Conservation (phyloP, 1,140 invertebrate species). For the Caenorhabditis brenneri region DNA sequence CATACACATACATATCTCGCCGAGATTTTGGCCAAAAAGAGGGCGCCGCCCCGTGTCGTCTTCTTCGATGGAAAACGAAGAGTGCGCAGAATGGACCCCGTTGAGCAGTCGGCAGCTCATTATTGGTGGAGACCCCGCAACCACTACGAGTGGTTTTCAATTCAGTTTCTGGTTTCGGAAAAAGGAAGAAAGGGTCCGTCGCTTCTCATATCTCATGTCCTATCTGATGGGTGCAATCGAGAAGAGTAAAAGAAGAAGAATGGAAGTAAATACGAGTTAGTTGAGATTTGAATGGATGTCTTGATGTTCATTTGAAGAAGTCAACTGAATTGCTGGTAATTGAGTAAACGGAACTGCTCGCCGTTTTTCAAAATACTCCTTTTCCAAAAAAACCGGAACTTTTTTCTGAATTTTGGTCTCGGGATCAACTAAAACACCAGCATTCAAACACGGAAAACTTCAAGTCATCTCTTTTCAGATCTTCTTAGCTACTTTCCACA, state of each 20-base stretch:
- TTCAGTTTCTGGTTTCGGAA: slow-evolving; percentile 35
- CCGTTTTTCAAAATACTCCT: too few relatives aligned
- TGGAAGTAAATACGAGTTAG: neutral
- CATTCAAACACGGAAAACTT: too few relatives aligned
- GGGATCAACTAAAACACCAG: too few relatives aligned
- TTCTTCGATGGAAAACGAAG: slow-evolving; percentile 33
- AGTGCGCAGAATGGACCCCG: slow-evolving; percentile 25
- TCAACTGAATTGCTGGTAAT: neutral
- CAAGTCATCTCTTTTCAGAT: too few relatives aligned
- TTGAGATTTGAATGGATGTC: neutral
- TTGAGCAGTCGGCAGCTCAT: slow-evolving; percentile 33
- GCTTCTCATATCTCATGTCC: slow-evolving; percentile 43
- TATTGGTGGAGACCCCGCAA: slow-evolving; percentile 35
- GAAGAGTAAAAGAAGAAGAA: neutral
- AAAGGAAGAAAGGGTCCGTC: neutral
- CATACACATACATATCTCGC: slow-evolving; percentile 16
- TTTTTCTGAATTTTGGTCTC: too few relatives aligned
- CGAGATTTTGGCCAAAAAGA: slow-evolving; percentile 32
- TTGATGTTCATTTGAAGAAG: neutral
- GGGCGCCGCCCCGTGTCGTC: slow-evolving; percentile 27
- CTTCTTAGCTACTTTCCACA: too few relatives aligned
- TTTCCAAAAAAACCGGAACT: too few relatives aligned
- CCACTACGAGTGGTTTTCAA: slow-evolving; percentile 41
- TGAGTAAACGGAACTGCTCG: neutral
- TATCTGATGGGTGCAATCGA: slow-evolving; percentile 35